A percentile compares a stretch with the other conserved stretches of the same genome.
These are phyloP conservation scores for Steatocranus sp. DNA, from an alignment of 2,797 vertebrate genomes.

Conservation along the genomic window DNA sequence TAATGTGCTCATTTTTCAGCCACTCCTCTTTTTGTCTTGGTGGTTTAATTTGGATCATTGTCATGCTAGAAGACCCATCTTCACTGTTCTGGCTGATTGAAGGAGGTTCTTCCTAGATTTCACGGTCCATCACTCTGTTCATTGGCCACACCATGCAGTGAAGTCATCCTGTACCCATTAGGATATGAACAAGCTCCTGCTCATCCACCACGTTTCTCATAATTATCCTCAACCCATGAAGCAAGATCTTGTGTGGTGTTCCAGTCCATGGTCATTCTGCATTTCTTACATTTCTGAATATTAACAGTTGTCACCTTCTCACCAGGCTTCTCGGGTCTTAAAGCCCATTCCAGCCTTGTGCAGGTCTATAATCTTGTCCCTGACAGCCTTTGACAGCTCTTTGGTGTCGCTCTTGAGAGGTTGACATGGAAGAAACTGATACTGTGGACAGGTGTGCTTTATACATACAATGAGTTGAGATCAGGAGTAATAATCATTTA, in stretches of 20 bases:
- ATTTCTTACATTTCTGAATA: too few relatives aligned
- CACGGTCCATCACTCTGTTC: not conserved
- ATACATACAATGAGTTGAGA: not conserved
- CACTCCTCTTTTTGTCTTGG: not conserved
- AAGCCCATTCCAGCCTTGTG: not conserved
- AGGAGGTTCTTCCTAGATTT: not conserved
- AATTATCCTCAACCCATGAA: too few relatives aligned
- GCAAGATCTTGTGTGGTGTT: too few relatives aligned
- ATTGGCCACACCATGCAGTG: not conserved
- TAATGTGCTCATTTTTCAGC: not conserved
- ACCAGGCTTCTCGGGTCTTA: not conserved
- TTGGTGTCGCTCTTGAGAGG: not conserved
- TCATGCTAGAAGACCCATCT: not conserved
- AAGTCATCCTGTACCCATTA: not conserved
- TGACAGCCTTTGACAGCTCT: not conserved
- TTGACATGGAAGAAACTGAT: not conserved
- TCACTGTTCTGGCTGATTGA: not conserved
- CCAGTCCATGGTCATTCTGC: too few relatives aligned
- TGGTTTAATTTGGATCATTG: not conserved
- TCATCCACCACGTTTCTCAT: too few relatives aligned
- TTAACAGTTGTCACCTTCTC: not conserved
- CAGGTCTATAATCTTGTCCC: not conserved
- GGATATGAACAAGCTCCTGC: not conserved
- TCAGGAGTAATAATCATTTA: not conserved
- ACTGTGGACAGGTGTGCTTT: not conserved